A percentile compares a stretch with the other conserved stretches of the same genome.
phyloP scores from a whole-genome alignment of 2,888 invertebrate genomes.

The Drosophila borborema region DNA sequence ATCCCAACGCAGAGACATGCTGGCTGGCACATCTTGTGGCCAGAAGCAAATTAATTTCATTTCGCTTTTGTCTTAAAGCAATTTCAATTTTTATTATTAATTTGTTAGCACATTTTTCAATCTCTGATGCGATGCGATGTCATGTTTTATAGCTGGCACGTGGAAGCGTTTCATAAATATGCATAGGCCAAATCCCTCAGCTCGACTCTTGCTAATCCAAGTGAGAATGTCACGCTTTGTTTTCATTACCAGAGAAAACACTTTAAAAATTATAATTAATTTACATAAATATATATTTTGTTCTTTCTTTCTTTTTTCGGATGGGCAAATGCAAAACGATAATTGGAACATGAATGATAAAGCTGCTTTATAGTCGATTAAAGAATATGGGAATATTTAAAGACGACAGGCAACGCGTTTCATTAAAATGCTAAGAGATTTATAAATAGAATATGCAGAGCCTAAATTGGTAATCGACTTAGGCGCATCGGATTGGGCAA shows the following conservation, averaged over 20 bases:
- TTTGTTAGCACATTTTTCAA: constrained; percentile 68
- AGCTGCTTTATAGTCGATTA: constrained; percentile 37
- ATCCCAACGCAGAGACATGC: constrained; percentile 46
- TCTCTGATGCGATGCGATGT: constrained; percentile 8
- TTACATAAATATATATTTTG: constrained; percentile 28
- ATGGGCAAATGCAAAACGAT: not conserved
- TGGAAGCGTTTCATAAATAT: constrained; percentile 70
- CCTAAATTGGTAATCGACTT: not conserved
- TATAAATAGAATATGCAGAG: not conserved
- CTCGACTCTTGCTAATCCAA: not conserved
- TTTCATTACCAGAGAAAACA: constrained; percentile 40
- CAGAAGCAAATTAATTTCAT: constrained; percentile 60
- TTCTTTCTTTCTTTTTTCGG: constrained; percentile 7
- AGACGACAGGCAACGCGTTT: not conserved
- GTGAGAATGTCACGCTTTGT: constrained; percentile 37
- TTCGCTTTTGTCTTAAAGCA: constrained; percentile 38
- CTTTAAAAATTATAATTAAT: constrained; percentile 28
- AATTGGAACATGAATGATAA: constrained; percentile 16
- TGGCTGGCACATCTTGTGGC: constrained; percentile 59
- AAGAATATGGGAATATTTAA: constrained; percentile 12
- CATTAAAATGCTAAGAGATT: not conserved
- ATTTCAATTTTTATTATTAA: constrained; percentile 66
- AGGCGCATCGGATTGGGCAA: not conserved
- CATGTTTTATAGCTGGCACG: constrained; percentile 63
- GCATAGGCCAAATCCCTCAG: constrained; percentile 43